Evolutionary conservation across 2,888 invertebrate species (phyloP).

Genomic region (Sinhomidia bicolor): DNA sequence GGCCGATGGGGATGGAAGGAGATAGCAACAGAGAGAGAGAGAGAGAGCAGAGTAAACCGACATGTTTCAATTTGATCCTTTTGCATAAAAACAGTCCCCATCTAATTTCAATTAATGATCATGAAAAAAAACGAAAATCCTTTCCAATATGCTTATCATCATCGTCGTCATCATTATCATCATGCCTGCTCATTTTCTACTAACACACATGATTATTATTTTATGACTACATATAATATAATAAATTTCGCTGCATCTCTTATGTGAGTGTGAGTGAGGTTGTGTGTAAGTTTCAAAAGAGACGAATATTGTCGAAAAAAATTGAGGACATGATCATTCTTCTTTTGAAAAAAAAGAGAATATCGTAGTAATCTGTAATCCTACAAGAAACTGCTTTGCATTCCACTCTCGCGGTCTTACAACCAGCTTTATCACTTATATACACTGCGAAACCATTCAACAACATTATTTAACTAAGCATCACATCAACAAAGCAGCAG

Average conservation of each 20-base stretch:
- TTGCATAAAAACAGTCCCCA: neutral
- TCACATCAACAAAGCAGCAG: neutral
- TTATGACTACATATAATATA: too few relatives aligned
- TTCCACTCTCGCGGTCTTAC: neutral
- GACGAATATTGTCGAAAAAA: slow-evolving; percentile 17
- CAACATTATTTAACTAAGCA: neutral
- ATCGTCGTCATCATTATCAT: too few relatives aligned
- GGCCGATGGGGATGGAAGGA: too few relatives aligned
- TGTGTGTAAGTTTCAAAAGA: neutral
- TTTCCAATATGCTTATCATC: neutral
- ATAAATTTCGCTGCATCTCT: too few relatives aligned
- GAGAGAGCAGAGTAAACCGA: neutral
- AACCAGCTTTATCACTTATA: slow-evolving; percentile 16
- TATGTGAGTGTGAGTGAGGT: too few relatives aligned
- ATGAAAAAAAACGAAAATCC: slow-evolving; percentile 32
- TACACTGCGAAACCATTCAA: neutral
- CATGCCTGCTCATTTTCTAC: too few relatives aligned
- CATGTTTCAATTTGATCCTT: neutral
- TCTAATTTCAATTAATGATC: slow-evolving; percentile 45
- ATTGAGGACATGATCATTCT: slow-evolving; percentile 63
- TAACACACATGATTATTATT: too few relatives aligned
- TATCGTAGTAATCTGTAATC: neutral
- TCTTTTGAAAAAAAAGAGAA: neutral
- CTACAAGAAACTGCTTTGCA: slow-evolving; percentile 50
- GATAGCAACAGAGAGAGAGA: neutral